Evolutionary conservation across 1,140 invertebrate species (phyloP), one percentile per base, ranked within the genome.

Genomic region (Atta cephalotes): DNA sequence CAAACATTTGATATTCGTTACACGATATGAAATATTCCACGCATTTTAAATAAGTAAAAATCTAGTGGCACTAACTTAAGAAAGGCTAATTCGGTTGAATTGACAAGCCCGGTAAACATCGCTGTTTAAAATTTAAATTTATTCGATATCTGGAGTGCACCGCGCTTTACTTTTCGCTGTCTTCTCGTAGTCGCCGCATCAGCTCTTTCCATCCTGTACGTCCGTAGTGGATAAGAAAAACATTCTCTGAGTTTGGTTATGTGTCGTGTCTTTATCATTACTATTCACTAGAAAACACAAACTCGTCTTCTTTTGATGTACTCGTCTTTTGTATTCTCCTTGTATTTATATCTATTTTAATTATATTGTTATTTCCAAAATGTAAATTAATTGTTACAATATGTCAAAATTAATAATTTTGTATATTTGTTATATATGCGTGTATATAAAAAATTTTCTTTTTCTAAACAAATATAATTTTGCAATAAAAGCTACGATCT

Each of bases 121-220:
- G 86, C 81, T 65, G 91, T 92, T 92, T 92, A 87, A 92, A 92
- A 91, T 92, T 92, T 87, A 92, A 92, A 91, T 92, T 87, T 87
- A 85, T 85, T 82, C 89, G 88, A 89, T 92, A 91, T 86, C 85
- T 65, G 10, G 82, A 85, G 53, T 62, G 58, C 18, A 51, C 18
- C 51, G 53, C 14, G 60, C 31, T 81, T 88, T 85, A 77, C 81
- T 79, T 81, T 56, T 68, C 63, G 60, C 77, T 66, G 35, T 65
- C 70, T 72, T 85, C 14, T 35, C 21, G 56, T n/a, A 70, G 31
- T 78, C 51, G 45, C 49, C 56, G 58, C 49, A 65, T 82, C 68
- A 78, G 58, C 51, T 87, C 65, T 65, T 80, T 87, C 86, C 81
- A 21, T 49, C 76, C 60, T 79, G 9, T 49, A 65, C 25, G 25